Evolutionary conservation across 2,888 invertebrate species (phyloP), one percentile per base, ranked within the genome.

Genomic region (Drosophila siamana): DNA sequence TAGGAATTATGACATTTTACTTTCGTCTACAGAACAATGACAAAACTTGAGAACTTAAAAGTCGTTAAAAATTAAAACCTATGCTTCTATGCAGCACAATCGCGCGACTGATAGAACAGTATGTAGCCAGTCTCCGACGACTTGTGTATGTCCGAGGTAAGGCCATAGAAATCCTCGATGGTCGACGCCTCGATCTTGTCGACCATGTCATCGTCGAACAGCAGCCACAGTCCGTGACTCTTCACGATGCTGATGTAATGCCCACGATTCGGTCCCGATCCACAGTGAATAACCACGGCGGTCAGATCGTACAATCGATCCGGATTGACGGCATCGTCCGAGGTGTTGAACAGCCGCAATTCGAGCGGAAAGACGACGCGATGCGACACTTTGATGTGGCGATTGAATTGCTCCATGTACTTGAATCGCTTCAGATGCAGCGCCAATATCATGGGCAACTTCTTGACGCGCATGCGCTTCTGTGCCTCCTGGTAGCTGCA

Each of bases 211-310:
- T 99, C 99, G 92, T 99, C 99, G 93, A 99, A 99, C 4, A 99
- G 95, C 79, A 99, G 94, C 99, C 99, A 99, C 93, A 99, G 97
- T 60, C 99, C 98, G 93, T 99, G 98, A 92, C 98, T 98, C 93
- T 99, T 99, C 63, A 99, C 99, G 92, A 99, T 98, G 92, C 98
- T 98, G 93, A 99, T 99, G 93, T 99, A 99, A 93, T 99, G 99
- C 26, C 99, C 99, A 68, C 99, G 95, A 93, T 99, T 99, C 80
- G 99, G 99, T 52, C 99, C 99, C 76, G 98, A 98, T 74, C 99
- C 99, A 93, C 99, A 99, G 93, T 99, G 99, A 88, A 99, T 98
- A 79, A 99, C 99, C 80, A 99, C 99, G 43, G 99, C 99, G 74
- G 99, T 98, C 89, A 99, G 94, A 93, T 99, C 99, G 93, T 99